Conservation (phyloP, 2,797 vertebrate species). For the Peromyscus aztecus region DNA sequence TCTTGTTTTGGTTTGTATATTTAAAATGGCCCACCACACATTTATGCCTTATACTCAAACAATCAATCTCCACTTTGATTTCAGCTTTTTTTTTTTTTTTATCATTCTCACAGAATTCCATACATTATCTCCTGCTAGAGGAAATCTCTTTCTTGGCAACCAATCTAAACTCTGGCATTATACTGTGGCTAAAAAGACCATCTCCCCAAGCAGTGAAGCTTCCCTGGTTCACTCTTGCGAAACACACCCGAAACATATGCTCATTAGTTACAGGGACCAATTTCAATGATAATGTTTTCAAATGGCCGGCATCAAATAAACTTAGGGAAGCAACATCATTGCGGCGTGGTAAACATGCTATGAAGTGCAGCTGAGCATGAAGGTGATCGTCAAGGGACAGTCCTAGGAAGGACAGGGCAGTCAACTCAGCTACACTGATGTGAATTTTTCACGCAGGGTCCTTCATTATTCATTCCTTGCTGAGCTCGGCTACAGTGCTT, state of each 20-base stretch:
- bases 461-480: constrained; percentile 84
- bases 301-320: constrained; percentile 86
- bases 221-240: constrained; percentile 62
- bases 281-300: constrained; percentile 87
- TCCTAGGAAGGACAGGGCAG: constrained; percentile 80
- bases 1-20: constrained; percentile 48
- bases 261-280: constrained; percentile 86
- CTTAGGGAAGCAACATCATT: constrained; percentile 81
- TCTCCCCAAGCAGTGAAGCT: background rate
- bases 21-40: constrained; percentile 58
- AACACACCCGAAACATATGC: constrained; percentile 81
- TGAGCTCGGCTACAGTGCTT: constrained; percentile 56
- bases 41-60: constrained; percentile 50
- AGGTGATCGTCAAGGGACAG: constrained; percentile 85
- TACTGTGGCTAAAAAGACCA: constrained; percentile 23
- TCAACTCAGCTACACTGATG: constrained; percentile 81
- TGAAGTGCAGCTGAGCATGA: constrained; percentile 86
- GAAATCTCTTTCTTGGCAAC: constrained; percentile 14
- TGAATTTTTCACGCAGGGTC: constrained; percentile 83
- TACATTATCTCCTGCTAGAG: background rate
- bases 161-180: constrained; percentile 56
- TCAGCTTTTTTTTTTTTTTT: background rate
- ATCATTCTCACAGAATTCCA: constrained; percentile 44
- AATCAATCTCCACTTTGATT: background rate
- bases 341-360: constrained; percentile 85